These are phyloP conservation scores for Orbicella faveolata DNA, from an alignment of 64 coral and sea anemone genomes.

Conservation along the genomic window DNA sequence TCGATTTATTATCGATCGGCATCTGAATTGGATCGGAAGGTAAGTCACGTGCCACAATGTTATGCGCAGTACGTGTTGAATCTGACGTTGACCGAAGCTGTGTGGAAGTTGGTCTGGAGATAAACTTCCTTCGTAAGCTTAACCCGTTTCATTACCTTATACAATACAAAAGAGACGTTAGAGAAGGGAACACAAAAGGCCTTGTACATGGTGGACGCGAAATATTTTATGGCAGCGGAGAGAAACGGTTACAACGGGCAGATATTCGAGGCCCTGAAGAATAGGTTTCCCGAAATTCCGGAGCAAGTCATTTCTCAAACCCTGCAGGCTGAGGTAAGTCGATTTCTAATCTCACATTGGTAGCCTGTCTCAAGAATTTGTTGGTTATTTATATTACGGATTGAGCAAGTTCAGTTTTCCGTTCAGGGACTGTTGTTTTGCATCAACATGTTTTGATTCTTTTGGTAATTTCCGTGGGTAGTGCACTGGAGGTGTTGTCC, in stretches of 20 bases:
- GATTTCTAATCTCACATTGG: background rate
- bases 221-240: constrained; percentile 47
- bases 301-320: constrained; percentile 44
- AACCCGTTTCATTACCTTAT: background rate
- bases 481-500: constrained; percentile 23
- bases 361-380: background rate
- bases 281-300: constrained; percentile 45
- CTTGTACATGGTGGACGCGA: constrained; percentile 54
- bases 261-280: constrained; percentile 35
- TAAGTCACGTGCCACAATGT: constrained; percentile 35
- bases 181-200: constrained; percentile 16
- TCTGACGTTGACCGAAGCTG: constrained; percentile 29
- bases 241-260: constrained; percentile 47
- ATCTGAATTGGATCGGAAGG: background rate
- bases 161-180: constrained; percentile 28
- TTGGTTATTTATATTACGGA: background rate
- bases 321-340: constrained; percentile 22
- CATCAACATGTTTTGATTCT: background rate
- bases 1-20: background rate
- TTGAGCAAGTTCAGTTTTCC: background rate
- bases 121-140: constrained; percentile 15
- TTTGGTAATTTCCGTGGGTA: background rate
- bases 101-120: background rate
- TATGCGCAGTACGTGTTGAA: constrained; percentile 55
- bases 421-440: background rate